phyloP scores from a whole-genome alignment of 2,888 invertebrate genomes.

The Microdon myrmicae region DNA sequence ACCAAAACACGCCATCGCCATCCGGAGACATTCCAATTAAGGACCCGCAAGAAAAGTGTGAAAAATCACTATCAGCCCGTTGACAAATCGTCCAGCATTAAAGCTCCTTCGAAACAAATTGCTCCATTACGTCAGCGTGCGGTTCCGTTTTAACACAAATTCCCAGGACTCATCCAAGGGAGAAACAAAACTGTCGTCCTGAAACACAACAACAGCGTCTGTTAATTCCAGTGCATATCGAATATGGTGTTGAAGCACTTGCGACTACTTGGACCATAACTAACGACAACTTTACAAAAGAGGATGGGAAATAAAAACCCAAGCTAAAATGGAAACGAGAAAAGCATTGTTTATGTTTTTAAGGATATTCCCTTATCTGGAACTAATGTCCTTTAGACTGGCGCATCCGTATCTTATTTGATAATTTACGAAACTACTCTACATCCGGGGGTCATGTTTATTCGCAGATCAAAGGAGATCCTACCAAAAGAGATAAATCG shows the following conservation, averaged over 20 bases:
- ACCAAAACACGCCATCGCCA: slow-evolving; percentile 1
- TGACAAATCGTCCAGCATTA: slow-evolving; percentile 47
- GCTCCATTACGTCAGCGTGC: slow-evolving; percentile 34
- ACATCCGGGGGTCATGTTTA: too few species aligned
- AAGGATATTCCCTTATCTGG: slow-evolving; percentile 40
- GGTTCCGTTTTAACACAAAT: slow-evolving; percentile 24
- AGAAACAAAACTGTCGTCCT: slow-evolving; percentile 14
- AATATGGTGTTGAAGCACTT: slow-evolving; percentile 41
- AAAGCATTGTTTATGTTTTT: slow-evolving; percentile 27
- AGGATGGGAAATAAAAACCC: slow-evolving; percentile 3
- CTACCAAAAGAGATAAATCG: too few species aligned
- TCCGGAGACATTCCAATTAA: slow-evolving; percentile 46
- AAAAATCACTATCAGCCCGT: slow-evolving; percentile 49
- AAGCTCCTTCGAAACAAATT: slow-evolving; percentile 39
- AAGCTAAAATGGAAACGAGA: slow-evolving; percentile 10
- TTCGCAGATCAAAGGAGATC: too few species aligned
- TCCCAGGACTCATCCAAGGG: slow-evolving; percentile 11
- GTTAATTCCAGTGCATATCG: slow-evolving; percentile 39
- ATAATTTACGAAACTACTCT: slow-evolving; percentile 43
- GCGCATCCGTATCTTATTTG: slow-evolving; percentile 32
- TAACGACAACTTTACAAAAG: neutral
- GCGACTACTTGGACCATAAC: slow-evolving; percentile 3
- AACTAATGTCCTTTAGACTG: slow-evolving; percentile 34
- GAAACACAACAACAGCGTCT: slow-evolving; percentile 23
- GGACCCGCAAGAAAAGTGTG: slow-evolving; percentile 43